These are phyloP conservation scores for Thrips palmi DNA, from an alignment of 1,140 invertebrate genomes.

Conservation along the genomic window DNA sequence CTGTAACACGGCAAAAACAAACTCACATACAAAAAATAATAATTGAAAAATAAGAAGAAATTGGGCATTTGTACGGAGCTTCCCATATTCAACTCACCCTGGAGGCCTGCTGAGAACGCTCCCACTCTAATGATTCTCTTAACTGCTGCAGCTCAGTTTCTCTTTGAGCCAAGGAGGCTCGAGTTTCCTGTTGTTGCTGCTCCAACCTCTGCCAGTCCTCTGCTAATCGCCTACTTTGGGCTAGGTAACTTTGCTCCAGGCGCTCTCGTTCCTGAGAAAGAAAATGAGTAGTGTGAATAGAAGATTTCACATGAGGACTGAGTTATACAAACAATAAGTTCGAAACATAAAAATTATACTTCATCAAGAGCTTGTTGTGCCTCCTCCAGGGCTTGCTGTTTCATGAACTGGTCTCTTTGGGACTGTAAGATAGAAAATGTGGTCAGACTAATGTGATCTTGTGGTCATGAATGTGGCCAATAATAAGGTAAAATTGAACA, in stretches of 20 bases:
- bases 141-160: slow-evolving; percentile 28
- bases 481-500: too few species aligned
- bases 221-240: slow-evolving; percentile 29
- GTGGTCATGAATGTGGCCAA: too few species aligned
- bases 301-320: too few species aligned
- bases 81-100: slow-evolving; percentile 2
- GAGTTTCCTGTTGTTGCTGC: slow-evolving; percentile 26
- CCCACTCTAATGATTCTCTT: slow-evolving; percentile 26
- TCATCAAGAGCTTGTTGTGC: slow-evolving; percentile 19
- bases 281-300: too few species aligned
- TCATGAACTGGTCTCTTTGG: slow-evolving; percentile 18
- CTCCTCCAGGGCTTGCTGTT: slow-evolving; percentile 19
- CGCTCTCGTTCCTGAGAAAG: slow-evolving; percentile 32
- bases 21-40: slow-evolving; percentile 11
- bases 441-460: too few species aligned
- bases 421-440: too few species aligned
- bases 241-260: slow-evolving; percentile 36
- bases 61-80: too few species aligned
- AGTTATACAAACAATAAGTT: too few species aligned
- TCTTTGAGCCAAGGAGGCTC: slow-evolving; percentile 19
- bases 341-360: too few species aligned
- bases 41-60: slow-evolving; percentile 17
- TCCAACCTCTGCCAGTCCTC: slow-evolving; percentile 31
- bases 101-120: slow-evolving; percentile 24
- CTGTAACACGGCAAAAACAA: too few species aligned